Evolutionary conservation across 2,113 vertebrate genomes (phyloP), one percentile per base, ranked within the genome.

Genomic region (Fregetta grallaria): DNA sequence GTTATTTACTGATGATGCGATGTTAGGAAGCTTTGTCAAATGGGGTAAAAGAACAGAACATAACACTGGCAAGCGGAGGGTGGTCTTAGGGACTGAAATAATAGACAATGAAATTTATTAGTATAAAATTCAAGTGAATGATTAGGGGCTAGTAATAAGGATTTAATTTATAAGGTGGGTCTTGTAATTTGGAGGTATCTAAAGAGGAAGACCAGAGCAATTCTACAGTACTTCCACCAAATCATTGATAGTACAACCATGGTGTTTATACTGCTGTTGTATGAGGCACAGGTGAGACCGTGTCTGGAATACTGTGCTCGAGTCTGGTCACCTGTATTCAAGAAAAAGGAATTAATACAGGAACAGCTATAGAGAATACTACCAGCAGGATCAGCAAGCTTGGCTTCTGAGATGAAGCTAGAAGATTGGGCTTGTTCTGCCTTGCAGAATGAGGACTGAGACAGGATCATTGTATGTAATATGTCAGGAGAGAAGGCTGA

Each of bases 161-260:
- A 38, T 63, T 86, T 58, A 17, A 55, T 47, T 84, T 72, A 16
- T 67, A 47, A 82, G 23, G 15, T 53, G 42, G 2, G 8, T 73
- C 32, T 63, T 77, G 47, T 66, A n/a, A 67, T 71, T 67, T n/a
- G 19, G 19, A 77, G 44, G 15, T 18, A 20, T 59, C 50, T 42
- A 47, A 38, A 44, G 27, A 52, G 30, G 40, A 66, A 11, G 14
- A 55, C 23, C 22, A 32, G 40, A 59, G 80, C 36, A 73, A 30
- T 56, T 80, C 38, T n/a, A 45, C 32, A 50, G 6, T 4, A 7
- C 5, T 13, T 36, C 13, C 44, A 62, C 44, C 23, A 79, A 34
- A n/a, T 30, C 10, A 5, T 3, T 30, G n/a, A 3, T 13, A 22
- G 16, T 18, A 2, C 3, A 42, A 5, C 27, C 8, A 1, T 5